Percentiles rank a stretch among this genome's conserved stretches.
These are phyloP conservation scores for Hylyphantes graminicola DNA, from an alignment of 1,140 invertebrate species.

Conservation along the genomic window DNA sequence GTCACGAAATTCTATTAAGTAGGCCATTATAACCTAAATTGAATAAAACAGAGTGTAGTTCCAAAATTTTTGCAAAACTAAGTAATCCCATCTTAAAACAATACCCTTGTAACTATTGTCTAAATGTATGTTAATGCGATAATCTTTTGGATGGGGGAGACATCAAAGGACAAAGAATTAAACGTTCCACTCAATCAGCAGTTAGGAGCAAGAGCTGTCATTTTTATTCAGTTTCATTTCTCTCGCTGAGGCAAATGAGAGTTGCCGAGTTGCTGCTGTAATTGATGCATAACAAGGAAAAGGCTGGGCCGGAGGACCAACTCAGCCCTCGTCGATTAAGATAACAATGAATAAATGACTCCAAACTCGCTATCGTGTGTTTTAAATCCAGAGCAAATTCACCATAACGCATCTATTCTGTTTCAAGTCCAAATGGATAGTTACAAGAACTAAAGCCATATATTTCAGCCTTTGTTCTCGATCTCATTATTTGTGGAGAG, in stretches of 20 bases:
- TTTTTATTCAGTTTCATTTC: conserved; percentile 49
- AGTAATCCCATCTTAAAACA: too few species aligned
- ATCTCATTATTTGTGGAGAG: conserved; percentile 28
- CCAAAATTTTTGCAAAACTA: too few species aligned
- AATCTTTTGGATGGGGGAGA: neutral
- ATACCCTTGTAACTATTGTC: too few species aligned
- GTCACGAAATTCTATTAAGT: too few species aligned
- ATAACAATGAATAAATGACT: conserved; percentile 58
- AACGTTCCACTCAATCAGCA: conserved; percentile 17
- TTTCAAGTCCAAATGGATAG: conserved; percentile 37
- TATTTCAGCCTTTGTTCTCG: conserved; percentile 23
- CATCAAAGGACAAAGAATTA: conserved; percentile 27
- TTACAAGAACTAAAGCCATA: conserved; percentile 26
- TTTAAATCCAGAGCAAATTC: conserved; percentile 45
- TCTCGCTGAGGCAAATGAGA: conserved; percentile 32
- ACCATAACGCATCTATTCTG: conserved; percentile 31
- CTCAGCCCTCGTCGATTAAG: conserved; percentile 41
- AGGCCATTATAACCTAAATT: too few species aligned
- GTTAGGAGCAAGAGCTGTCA: conserved; percentile 21
- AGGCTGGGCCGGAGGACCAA: conserved; percentile 42
- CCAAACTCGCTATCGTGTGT: conserved; percentile 41
- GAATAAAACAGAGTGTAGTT: too few species aligned
- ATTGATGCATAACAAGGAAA: conserved; percentile 59
- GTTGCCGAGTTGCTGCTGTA: conserved; percentile 21
- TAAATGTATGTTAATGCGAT: too few species aligned